Percentiles rank a stretch among this genome's conserved stretches.
Evolutionary conservation across 1,140 invertebrate species (phyloP).

Genomic region (Yoshiicerus persimilis): DNA sequence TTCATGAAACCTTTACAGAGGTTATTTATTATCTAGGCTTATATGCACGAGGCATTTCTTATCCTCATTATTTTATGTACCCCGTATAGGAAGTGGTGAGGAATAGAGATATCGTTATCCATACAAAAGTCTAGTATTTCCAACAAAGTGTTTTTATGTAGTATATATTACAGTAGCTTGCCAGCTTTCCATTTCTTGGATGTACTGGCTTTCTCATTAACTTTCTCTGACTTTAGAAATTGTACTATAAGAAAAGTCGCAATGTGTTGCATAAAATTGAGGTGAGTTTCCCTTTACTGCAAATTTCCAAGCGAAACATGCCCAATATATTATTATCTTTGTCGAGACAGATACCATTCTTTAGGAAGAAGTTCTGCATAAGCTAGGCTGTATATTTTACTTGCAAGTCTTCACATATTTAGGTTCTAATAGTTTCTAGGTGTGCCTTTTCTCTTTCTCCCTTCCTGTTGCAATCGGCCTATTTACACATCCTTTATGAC

Average conservation of each 20-base stretch:
- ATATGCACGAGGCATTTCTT: background rate
- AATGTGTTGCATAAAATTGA: background rate
- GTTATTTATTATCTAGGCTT: background rate
- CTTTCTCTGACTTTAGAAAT: background rate
- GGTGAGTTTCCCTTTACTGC: background rate
- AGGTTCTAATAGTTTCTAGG: background rate
- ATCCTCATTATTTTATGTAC: background rate
- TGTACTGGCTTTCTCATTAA: background rate
- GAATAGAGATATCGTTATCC: background rate
- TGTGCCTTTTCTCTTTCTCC: background rate
- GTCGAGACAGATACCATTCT: background rate
- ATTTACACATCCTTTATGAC: background rate
- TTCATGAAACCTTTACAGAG: background rate
- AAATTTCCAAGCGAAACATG: background rate
- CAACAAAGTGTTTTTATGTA: background rate
- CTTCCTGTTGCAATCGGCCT: background rate
- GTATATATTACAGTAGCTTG: background rate
- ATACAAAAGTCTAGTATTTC: background rate
- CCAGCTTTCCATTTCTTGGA: background rate
- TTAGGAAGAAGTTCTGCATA: too few relatives aligned
- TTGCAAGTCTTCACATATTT: background rate
- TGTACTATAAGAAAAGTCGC: background rate
- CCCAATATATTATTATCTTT: background rate
- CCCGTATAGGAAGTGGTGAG: background rate
- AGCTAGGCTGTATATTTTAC: background rate